Conservation (phyloP, 2,797 vertebrate genomes). For the Decapterus maruadsi region DNA sequence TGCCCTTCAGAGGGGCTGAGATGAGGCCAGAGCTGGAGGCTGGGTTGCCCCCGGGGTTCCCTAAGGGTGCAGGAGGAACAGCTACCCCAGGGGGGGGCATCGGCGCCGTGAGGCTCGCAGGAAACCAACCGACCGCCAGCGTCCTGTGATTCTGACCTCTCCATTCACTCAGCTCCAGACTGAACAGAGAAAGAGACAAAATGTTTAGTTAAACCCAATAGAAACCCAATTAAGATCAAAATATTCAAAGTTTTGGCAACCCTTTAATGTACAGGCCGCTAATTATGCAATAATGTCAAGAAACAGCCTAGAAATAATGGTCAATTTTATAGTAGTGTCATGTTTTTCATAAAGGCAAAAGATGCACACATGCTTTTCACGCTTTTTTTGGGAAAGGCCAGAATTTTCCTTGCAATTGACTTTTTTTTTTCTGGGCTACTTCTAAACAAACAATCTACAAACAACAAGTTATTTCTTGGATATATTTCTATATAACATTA, state of each 20-base stretch:
- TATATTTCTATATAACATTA: too few relatives aligned
- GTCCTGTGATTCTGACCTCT: conserved; percentile 91
- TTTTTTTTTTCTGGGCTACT: too few relatives aligned
- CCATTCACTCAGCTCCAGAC: conserved; percentile 88
- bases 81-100: conserved; percentile 15
- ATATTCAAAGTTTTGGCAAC: neutral
- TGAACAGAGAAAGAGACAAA: conserved; percentile 53
- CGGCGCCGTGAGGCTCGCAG: conserved; percentile 71
- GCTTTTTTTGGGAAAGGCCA: neutral
- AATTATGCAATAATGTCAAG: too few relatives aligned
- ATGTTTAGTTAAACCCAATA: neutral
- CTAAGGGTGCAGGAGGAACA: neutral
- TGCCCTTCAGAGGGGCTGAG: conserved; percentile 82
- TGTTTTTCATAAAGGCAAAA: too few relatives aligned
- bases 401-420: too few relatives aligned
- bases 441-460: too few relatives aligned
- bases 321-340: too few relatives aligned
- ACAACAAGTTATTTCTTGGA: too few relatives aligned
- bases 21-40: conserved; percentile 49
- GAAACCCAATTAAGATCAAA: neutral
- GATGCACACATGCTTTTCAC: too few relatives aligned
- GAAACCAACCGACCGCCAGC: conserved; percentile 86
- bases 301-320: too few relatives aligned
- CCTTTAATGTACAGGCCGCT: too few relatives aligned
- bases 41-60: conserved; percentile 10